phyloP scores from a whole-genome alignment of 2,888 invertebrate genomes.

The Lysandra bellargus region DNA sequence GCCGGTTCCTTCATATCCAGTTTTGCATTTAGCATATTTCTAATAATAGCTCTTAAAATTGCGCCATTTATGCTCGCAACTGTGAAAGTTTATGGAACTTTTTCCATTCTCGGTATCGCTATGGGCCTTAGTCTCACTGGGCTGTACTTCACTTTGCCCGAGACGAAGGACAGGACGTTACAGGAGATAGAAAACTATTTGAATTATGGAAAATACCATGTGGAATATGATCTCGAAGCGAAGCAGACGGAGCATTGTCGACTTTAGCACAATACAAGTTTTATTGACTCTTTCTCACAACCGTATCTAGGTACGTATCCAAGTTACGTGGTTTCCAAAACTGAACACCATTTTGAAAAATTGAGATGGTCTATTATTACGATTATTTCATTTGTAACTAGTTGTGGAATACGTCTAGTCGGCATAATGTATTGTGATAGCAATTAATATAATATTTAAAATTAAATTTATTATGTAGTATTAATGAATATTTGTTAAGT shows the following conservation, averaged over 20 bases:
- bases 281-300: background rate
- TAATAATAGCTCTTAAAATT: conserved; percentile 14
- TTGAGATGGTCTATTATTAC: too few species aligned
- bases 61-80: conserved; percentile 11
- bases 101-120: background rate
- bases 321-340: too few species aligned
- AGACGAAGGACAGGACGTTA: conserved; percentile 34
- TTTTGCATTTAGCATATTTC: background rate
- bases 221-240: conserved; percentile 1
- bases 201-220: conserved; percentile 24
- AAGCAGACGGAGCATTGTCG: conserved; percentile 8
- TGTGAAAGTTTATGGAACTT: conserved; percentile 13
- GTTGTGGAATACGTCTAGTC: background rate
- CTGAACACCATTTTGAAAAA: background rate
- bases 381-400: background rate
- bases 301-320: too few species aligned
- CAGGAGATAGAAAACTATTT: conserved; percentile 35
- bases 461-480: background rate
- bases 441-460: background rate
- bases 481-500: background rate
- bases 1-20: conserved; percentile 8
- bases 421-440: background rate
- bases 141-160: conserved; percentile 27
- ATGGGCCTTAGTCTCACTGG: conserved; percentile 7
- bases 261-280: background rate